These are phyloP conservation scores for Leptonema lineaticorne DNA, from an alignment of 1,140 invertebrate genomes.

Conservation along the genomic window DNA sequence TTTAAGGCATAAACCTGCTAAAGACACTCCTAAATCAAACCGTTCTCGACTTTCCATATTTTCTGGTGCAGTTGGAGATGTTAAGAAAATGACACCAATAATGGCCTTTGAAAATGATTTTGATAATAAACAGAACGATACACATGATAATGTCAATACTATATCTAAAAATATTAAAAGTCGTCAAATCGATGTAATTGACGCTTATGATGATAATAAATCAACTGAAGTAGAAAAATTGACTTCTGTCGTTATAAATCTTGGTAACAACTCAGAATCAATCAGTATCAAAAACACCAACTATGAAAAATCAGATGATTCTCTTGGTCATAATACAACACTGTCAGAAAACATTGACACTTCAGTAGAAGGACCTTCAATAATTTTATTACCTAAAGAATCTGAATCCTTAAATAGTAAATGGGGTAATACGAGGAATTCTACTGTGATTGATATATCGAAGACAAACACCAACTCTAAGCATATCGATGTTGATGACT, in stretches of 20 bases:
- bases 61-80: neutral
- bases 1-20: slow-evolving; percentile 6
- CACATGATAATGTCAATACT: neutral
- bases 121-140: neutral
- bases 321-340: neutral
- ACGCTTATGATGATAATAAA: neutral
- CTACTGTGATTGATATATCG: neutral
- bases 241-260: neutral
- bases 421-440: neutral
- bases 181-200: neutral
- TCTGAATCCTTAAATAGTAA: neutral
- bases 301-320: neutral
- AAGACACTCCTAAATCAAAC: neutral
- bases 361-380: slow-evolving; percentile 17
- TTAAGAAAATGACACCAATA: slow-evolving; percentile 9
- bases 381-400: neutral
- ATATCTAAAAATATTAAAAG: neutral
- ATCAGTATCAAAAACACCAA: neutral
- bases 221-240: neutral
- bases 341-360: neutral
- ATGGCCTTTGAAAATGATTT: slow-evolving; percentile 16
- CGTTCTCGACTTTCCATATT: slow-evolving; percentile 5
- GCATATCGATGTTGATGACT: neutral
- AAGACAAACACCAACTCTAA: neutral
- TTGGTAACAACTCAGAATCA: neutral